phyloP scores from a whole-genome alignment of 2,888 invertebrate species.

The Dryadula phaetusa region DNA sequence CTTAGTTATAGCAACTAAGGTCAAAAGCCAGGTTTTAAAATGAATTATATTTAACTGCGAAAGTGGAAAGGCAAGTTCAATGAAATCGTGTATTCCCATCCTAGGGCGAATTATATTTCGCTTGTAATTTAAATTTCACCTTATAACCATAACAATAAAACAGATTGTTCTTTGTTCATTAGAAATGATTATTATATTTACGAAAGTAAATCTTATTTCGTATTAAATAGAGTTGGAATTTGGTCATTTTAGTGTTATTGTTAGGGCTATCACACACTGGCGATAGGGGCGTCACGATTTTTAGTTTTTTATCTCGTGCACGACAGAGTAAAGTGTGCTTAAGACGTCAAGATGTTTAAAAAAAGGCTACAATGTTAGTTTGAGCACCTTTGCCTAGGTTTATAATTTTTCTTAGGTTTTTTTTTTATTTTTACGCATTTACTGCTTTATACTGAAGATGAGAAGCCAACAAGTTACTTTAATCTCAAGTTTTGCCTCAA shows the following conservation, averaged over 20 bases:
- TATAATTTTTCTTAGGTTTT: slow-evolving; percentile 1
- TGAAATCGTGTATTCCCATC: slow-evolving; percentile 52
- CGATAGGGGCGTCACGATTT: slow-evolving; percentile 41
- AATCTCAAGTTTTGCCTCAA: background rate
- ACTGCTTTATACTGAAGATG: background rate
- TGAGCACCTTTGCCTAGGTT: slow-evolving; percentile 11
- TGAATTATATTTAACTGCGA: slow-evolving; percentile 43
- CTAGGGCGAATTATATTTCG: slow-evolving; percentile 43
- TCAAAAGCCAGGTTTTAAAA: slow-evolving; percentile 41
- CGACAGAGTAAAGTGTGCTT: slow-evolving; percentile 39
- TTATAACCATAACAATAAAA: background rate
- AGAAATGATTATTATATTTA: background rate
- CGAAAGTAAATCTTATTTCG: background rate
- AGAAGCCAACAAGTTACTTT: background rate
- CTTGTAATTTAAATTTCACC: slow-evolving; percentile 13
- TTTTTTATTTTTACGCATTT: background rate
- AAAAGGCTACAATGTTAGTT: slow-evolving; percentile 28
- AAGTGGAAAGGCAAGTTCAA: slow-evolving; percentile 56
- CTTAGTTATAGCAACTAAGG: slow-evolving; percentile 26
- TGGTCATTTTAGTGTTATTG: background rate
- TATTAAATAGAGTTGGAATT: background rate
- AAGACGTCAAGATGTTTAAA: slow-evolving; percentile 34
- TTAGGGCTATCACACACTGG: slow-evolving; percentile 44
- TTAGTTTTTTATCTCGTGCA: slow-evolving; percentile 40
- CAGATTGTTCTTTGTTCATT: background rate